phyloP scores from a whole-genome alignment of 2,113 vertebrate genomes.

The Pelecanus crispus region DNA sequence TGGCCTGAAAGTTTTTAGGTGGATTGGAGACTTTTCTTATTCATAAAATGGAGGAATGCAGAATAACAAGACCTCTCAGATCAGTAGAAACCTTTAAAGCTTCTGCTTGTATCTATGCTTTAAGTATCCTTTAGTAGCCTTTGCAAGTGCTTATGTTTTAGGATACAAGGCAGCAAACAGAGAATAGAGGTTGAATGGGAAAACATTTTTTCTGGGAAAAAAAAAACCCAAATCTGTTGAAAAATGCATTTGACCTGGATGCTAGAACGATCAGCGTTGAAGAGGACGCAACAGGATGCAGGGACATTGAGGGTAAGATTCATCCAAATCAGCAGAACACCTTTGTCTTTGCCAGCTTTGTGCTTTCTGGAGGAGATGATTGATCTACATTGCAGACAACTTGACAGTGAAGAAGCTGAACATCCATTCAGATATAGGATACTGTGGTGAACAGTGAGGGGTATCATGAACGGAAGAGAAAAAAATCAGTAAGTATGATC shows the following conservation, averaged over 20 bases:
- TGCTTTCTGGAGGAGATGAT: background rate
- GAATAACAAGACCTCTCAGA: background rate
- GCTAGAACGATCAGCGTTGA: background rate
- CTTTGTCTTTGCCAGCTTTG: background rate
- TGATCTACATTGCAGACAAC: background rate
- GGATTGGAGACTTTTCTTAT: background rate
- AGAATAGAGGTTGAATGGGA: background rate
- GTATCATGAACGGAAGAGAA: background rate
- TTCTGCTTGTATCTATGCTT: background rate
- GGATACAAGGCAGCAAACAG: background rate
- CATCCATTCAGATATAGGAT: background rate
- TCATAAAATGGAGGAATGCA: background rate
- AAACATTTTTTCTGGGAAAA: background rate
- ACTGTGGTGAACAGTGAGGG: background rate
- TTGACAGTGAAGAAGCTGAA: background rate
- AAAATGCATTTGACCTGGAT: background rate
- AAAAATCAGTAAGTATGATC: background rate
- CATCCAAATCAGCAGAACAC: background rate
- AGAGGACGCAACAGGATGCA: background rate
- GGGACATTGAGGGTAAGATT: background rate
- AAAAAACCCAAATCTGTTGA: background rate
- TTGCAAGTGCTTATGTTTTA: background rate
- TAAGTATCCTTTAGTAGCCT: background rate
- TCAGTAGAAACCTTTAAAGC: background rate
- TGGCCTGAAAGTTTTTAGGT: background rate